Base-by-base conservation (phyloP, 2,888 invertebrate species). In the Torymus tubicola region DNA sequence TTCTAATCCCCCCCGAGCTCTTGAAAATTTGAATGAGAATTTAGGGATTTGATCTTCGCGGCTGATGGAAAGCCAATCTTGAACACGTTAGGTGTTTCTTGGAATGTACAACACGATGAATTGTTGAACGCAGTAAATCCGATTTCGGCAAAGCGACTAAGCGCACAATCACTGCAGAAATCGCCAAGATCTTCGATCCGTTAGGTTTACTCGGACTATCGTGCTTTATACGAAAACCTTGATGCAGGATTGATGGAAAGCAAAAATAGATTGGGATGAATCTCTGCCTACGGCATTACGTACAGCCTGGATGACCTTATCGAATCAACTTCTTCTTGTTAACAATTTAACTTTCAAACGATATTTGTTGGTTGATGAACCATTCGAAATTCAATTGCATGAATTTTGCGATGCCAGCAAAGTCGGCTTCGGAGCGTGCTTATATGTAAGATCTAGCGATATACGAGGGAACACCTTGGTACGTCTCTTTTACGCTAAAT, bases 1-100 rank as follows among this genome's bases (percentile, higher is more conserved):
- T 0, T 81, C 85, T 0, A 86, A 85, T 68, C 72, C 65, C n/a
- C 13, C n/a, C 2, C 71, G 57, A 10, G 63, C 64, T 10, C 57
- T 82, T 2, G 72, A 82, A 14, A 42, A 73, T 60, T 42, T 82
- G 12, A 10, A 71, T 10, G 71, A 80, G 1, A 69, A 31, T 18
- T n/a, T n/a, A n/a, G n/a, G n/a, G n/a, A n/a, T n/a, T n/a, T 74
- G 14, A 61, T 76, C 21, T 75, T 50, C 18, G 18, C 64, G 14
- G 21, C 73, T 10, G 64, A 77, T 2, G 50, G 64, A 24, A 70
- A 77, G 8, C 5, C 65, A 0, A 50, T 58, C 2, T 3, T 73
- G 0, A 80, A 78, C 13, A 78, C 80, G 5, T 50, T 71, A 18
- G 71, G 60, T 5, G 31, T 77, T 21, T 16, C 61, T 5, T 81